Evolutionary conservation across 1,140 invertebrate species (phyloP), one percentile per base, ranked within the genome.

Genomic region (Leptinotarsa texana): DNA sequence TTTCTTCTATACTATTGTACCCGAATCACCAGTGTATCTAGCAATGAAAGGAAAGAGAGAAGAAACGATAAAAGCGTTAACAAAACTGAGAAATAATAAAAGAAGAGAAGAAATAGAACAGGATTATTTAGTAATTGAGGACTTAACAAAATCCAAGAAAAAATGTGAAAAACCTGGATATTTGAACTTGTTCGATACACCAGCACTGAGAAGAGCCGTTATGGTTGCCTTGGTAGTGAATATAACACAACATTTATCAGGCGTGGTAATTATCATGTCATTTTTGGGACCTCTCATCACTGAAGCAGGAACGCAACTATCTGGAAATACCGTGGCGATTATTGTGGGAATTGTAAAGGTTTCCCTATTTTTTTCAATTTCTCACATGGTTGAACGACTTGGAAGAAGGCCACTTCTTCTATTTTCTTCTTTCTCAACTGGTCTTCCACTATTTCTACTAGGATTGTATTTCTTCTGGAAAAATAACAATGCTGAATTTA

Each of bases 1-100:
- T 0, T 90, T 91, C 77, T 33, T 33, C 27, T 33, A 33, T 6
- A 33, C 27, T 33, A 33, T 33, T 33, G 92, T 96, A 87, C 95
- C 95, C 0, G 95, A 97, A 82, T 93, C 93, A 27, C 95, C 95
- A 0, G 91, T 91, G 69, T 94, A 89, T 75, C 86, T 92, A 49
- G 84, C 94, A 1, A 85, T 86, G 8, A 89, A 89, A 80, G 87
- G 86, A 18, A 87, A 89, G 21, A 87, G 88, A 49, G 83, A 88
- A 4, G 89, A 91, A 4, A 94, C 94, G 0, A 82, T 89, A 0
- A 80, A 87, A 3, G 86, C 92, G 5, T 83, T 97, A 74, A 86
- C 88, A 71, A 92, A 88, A 77, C 85, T 97, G 1, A n/a, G 51
- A 57, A 57, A n/a, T 5, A 17, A n/a, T n/a, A 87, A 94, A 4